phyloP scores from a whole-genome alignment of 2,888 invertebrate genomes.

The Lycophotia porphyrea region DNA sequence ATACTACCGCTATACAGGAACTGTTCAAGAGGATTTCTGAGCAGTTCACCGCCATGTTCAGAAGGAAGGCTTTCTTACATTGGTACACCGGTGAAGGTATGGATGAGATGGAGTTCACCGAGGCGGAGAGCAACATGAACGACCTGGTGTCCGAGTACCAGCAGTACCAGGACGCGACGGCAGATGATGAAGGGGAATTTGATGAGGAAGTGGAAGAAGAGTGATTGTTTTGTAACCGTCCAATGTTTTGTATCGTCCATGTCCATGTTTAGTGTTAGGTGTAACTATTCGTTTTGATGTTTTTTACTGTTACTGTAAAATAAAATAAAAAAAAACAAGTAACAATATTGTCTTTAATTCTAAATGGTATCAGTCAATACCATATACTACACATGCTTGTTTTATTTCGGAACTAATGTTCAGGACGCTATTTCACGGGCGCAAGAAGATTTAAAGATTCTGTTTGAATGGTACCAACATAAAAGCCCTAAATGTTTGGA shows the following conservation, averaged over 20 bases:
- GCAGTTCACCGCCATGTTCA: slow-evolving; percentile 97
- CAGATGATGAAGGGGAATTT: slow-evolving; percentile 95
- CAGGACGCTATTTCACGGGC: no score
- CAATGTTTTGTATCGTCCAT: slow-evolving; percentile 70
- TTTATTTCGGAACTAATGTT: no score
- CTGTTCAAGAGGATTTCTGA: slow-evolving; percentile 96
- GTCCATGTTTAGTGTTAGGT: slow-evolving; percentile 78
- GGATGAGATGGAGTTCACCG: slow-evolving; percentile 98
- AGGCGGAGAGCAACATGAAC: slow-evolving; percentile 98
- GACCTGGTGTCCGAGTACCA: slow-evolving; percentile 97
- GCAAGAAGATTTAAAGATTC: no score
- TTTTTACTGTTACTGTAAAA: slow-evolving; percentile 65
- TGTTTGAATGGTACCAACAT: no score
- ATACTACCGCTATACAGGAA: slow-evolving; percentile 96
- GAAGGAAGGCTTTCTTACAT: slow-evolving; percentile 98
- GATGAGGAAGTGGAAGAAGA: slow-evolving; percentile 92
- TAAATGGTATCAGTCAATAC: no score
- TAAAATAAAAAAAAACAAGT: slow-evolving; percentile 20
- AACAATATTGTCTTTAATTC: no score
- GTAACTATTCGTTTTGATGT: slow-evolving; percentile 72
- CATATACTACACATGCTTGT: no score
- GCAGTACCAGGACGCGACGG: slow-evolving; percentile 97
- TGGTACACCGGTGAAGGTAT: slow-evolving; percentile 99
- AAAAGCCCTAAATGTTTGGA: no score
- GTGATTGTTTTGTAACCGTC: slow-evolving; percentile 62